phyloP scores from a whole-genome alignment of 2,888 invertebrate species.

The Anagyrus pseudococci region DNA sequence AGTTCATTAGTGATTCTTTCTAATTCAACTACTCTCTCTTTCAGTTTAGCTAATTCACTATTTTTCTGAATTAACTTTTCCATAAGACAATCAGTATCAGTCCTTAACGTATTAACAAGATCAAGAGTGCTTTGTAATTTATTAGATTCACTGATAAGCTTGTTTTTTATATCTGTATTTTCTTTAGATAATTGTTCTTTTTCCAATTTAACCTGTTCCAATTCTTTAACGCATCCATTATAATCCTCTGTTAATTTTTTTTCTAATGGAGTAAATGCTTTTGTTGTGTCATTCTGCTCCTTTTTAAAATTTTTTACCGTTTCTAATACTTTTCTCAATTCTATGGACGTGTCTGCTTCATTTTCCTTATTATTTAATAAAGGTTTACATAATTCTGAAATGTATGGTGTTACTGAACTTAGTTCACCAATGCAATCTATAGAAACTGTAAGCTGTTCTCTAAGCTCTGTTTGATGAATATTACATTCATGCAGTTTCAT shows the following conservation, averaged over 20 bases:
- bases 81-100: conserved; percentile 37
- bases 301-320: conserved; percentile 20
- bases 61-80: conserved; percentile 34
- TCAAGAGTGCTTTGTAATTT: conserved; percentile 26
- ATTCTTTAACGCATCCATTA: conserved; percentile 26
- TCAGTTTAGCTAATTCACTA: conserved; percentile 61
- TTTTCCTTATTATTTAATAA: conserved; percentile 19
- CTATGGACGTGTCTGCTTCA: conserved; percentile 9
- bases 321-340: conserved; percentile 19
- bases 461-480: conserved; percentile 25
- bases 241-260: conserved; percentile 35
- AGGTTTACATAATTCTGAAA: conserved; percentile 22
- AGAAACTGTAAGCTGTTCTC: conserved; percentile 25
- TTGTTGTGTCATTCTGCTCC: conserved; percentile 13
- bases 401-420: conserved; percentile 13
- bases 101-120: conserved; percentile 19
- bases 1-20: conserved; percentile 27
- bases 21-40: conserved; percentile 62
- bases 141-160: conserved; percentile 22
- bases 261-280: conserved; percentile 26
- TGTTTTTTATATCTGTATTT: conserved; percentile 29
- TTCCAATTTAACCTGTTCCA: conserved; percentile 17
- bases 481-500: conserved; percentile 21
- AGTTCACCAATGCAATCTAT: conserved; percentile 26
- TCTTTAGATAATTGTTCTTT: conserved; percentile 32